phyloP scores from a whole-genome alignment of 2,797 vertebrate species.

The Coregonus ussuriensis region DNA sequence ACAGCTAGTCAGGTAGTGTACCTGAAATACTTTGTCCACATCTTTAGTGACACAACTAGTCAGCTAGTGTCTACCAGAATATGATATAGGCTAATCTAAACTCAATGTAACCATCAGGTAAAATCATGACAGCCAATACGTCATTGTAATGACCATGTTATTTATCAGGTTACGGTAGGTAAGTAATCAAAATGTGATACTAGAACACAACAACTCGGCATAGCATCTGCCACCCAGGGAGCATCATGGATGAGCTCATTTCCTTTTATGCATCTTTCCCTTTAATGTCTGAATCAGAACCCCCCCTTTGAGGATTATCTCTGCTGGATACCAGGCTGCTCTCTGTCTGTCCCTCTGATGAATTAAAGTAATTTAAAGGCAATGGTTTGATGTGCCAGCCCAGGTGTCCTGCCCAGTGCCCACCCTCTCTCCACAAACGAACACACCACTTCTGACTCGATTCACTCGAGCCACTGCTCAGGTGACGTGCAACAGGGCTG shows the following conservation, averaged over 20 bases:
- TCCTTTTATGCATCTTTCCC: slow-evolving; percentile 39
- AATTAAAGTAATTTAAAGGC: slow-evolving; percentile 48
- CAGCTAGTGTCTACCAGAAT: not conserved
- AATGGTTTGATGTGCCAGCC: slow-evolving; percentile 51
- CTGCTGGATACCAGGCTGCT: slow-evolving; percentile 35
- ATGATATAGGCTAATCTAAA: not conserved
- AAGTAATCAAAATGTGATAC: not conserved
- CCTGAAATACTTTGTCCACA: too few species aligned
- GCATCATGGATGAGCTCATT: slow-evolving; percentile 32
- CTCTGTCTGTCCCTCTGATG: slow-evolving; percentile 27
- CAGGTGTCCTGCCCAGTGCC: slow-evolving; percentile 52
- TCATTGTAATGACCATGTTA: not conserved
- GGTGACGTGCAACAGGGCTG: not conserved
- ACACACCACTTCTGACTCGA: not conserved
- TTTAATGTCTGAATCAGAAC: slow-evolving; percentile 50
- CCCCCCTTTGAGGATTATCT: slow-evolving; percentile 43
- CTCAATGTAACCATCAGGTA: not conserved
- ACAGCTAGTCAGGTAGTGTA: not conserved
- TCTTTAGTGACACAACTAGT: not conserved
- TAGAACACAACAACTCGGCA: not conserved
- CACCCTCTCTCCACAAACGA: slow-evolving; percentile 35
- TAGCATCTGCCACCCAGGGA: slow-evolving; percentile 14
- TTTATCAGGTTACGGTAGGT: not conserved
- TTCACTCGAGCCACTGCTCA: not conserved
- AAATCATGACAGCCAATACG: not conserved